Conservation (phyloP, 1,140 invertebrate species). For the Drosophila fuyamai region DNA sequence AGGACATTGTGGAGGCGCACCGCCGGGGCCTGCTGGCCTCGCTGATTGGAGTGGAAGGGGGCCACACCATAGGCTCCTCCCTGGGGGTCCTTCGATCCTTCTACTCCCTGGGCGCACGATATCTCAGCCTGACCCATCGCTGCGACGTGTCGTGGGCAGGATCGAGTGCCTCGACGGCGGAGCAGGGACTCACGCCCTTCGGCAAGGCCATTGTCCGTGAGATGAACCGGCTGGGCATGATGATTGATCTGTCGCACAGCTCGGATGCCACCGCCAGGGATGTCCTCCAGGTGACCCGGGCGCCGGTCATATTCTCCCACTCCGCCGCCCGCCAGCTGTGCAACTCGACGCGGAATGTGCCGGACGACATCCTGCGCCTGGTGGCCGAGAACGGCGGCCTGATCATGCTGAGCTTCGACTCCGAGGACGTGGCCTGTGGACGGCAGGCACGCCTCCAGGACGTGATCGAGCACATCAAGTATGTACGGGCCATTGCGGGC, state of each 20-base stretch:
- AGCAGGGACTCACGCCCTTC: slow-evolving; percentile 88
- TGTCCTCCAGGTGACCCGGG: slow-evolving; percentile 91
- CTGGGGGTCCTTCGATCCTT: slow-evolving; percentile 92
- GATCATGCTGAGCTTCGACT: slow-evolving; percentile 96
- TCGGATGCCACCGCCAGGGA: slow-evolving; percentile 94
- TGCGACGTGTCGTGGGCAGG: slow-evolving; percentile 92
- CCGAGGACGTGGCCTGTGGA: slow-evolving; percentile 92
- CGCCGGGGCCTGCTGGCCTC: slow-evolving; percentile 91
- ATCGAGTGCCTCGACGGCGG: slow-evolving; percentile 74
- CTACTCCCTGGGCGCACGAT: slow-evolving; percentile 93
- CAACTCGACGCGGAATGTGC: slow-evolving; percentile 94
- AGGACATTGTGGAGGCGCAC: slow-evolving; percentile 91
- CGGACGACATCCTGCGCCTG: slow-evolving; percentile 92
- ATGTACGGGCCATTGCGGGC: slow-evolving; percentile 91
- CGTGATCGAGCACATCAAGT: slow-evolving; percentile 95
- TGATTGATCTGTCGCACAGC: slow-evolving; percentile 96
- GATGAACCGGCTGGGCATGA: slow-evolving; percentile 96
- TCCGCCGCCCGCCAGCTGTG: slow-evolving; percentile 94
- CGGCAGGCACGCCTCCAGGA: slow-evolving; percentile 91
- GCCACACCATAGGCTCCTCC: slow-evolving; percentile 94
- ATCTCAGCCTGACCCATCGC: slow-evolving; percentile 92
- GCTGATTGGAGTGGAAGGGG: slow-evolving; percentile 93
- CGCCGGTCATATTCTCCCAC: slow-evolving; percentile 97
- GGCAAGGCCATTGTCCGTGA: slow-evolving; percentile 92
- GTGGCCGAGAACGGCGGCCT: slow-evolving; percentile 93